Percentiles rank a stretch among this genome's conserved stretches.
Conservation (phyloP, 2,888 invertebrate species). For the Nephrotoma appendiculata region DNA sequence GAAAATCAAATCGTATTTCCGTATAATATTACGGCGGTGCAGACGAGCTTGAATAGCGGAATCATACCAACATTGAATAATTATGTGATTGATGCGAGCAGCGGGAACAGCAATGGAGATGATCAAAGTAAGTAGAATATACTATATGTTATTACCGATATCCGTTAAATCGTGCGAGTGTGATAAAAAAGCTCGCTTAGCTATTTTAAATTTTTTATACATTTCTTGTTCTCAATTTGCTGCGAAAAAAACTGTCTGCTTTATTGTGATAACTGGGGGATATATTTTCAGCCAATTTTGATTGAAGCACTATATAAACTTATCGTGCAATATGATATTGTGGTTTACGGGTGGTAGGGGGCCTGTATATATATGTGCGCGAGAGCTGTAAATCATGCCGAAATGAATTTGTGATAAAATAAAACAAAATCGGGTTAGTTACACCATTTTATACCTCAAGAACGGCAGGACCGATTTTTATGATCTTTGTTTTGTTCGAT, state of each 20-base stretch:
- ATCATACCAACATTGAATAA: not conserved
- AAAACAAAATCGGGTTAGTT: no score
- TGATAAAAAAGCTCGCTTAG: not conserved
- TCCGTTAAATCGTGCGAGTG: not conserved
- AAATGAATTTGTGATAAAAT: not conserved
- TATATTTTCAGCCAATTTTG: not conserved
- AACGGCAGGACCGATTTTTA: no score
- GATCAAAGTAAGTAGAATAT: not conserved
- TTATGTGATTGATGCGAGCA: not conserved
- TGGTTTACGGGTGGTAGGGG: not conserved
- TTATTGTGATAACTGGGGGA: not conserved
- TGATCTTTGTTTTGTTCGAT: no score
- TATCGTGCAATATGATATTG: not conserved
- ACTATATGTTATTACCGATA: not conserved
- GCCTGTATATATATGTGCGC: not conserved
- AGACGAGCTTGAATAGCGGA: conserved; percentile 20
- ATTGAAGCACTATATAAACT: not conserved
- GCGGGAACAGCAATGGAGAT: not conserved
- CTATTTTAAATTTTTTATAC: not conserved
- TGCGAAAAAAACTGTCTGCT: not conserved
- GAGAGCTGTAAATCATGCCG: not conserved
- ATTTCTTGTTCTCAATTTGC: not conserved
- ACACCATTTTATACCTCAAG: no score
- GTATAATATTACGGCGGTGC: conserved; percentile 32
- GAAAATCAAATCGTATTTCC: conserved; percentile 25